These are phyloP conservation scores for Alethe castanea DNA, from an alignment of 2,113 vertebrate species.

Conservation along the genomic window DNA sequence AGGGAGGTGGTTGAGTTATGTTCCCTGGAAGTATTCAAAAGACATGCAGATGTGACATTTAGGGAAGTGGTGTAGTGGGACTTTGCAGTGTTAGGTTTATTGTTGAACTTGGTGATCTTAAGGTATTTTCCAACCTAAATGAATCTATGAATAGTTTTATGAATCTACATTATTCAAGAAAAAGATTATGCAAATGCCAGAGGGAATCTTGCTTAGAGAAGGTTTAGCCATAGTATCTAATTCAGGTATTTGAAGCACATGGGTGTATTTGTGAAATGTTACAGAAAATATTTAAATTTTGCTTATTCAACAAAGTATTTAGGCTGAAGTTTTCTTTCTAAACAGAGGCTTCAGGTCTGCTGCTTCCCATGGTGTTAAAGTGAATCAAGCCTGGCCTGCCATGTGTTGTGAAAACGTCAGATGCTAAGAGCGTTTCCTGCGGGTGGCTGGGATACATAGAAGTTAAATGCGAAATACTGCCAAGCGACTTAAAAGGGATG, in stretches of 20 bases:
- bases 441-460: not conserved
- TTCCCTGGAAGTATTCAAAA: not conserved
- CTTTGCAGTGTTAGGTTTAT: not conserved
- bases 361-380: not conserved
- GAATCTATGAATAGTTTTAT: not conserved
- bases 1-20: not conserved
- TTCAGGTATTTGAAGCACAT: not conserved
- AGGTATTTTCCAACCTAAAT: not conserved
- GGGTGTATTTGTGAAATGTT: not conserved
- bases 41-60: not conserved
- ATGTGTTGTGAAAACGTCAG: not conserved
- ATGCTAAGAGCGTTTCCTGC: not conserved
- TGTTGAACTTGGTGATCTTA: not conserved
- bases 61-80: not conserved
- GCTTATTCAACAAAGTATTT: not conserved
- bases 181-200: not conserved
- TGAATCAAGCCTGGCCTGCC: not conserved
- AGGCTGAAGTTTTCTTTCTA: not conserved
- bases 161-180: not conserved
- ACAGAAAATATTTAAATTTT: not conserved
- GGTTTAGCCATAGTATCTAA: not conserved
- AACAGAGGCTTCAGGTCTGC: not conserved
- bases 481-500: slow-evolving; percentile 2
- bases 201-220: not conserved
- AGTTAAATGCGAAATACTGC: not conserved